phyloP scores from a whole-genome alignment of 2,113 vertebrate genomes.

The Peromyscus leucopus region DNA sequence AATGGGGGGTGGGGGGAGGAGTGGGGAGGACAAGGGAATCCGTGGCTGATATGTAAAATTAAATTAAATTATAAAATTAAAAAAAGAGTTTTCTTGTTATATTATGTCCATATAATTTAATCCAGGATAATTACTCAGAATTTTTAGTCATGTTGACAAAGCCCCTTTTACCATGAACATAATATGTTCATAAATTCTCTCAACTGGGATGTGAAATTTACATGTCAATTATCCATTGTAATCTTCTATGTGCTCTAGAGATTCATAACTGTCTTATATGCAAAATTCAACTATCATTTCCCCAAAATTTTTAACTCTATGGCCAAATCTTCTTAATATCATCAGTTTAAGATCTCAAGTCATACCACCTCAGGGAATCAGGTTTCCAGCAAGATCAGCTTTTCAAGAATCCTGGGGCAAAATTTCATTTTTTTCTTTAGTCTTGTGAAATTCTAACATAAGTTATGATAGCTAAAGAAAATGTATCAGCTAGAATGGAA shows the following conservation, averaged over 20 bases:
- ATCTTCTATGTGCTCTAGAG: neutral
- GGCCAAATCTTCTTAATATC: neutral
- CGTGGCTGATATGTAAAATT: too few relatives aligned
- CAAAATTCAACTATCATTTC: neutral
- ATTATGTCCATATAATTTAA: neutral
- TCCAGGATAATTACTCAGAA: neutral
- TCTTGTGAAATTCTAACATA: neutral
- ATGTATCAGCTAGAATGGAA: neutral
- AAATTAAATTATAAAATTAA: too few relatives aligned
- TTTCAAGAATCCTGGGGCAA: neutral
- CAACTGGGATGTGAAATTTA: neutral
- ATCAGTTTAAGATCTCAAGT: neutral
- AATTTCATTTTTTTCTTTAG: neutral
- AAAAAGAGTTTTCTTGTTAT: neutral
- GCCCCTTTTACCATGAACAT: neutral
- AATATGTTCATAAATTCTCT: neutral
- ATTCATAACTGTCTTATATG: neutral
- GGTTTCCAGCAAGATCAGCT: neutral
- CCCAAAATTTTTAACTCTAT: neutral
- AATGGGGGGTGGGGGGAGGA: too few relatives aligned
- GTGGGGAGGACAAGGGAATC: too few relatives aligned
- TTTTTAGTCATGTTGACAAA: neutral
- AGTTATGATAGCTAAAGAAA: neutral
- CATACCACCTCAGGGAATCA: neutral
- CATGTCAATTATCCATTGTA: neutral